A percentile compares a stretch with the other conserved stretches of the same genome.
phyloP scores from a whole-genome alignment of 64 coral and sea anemone genomes.

The Astreopora myriophthalma region DNA sequence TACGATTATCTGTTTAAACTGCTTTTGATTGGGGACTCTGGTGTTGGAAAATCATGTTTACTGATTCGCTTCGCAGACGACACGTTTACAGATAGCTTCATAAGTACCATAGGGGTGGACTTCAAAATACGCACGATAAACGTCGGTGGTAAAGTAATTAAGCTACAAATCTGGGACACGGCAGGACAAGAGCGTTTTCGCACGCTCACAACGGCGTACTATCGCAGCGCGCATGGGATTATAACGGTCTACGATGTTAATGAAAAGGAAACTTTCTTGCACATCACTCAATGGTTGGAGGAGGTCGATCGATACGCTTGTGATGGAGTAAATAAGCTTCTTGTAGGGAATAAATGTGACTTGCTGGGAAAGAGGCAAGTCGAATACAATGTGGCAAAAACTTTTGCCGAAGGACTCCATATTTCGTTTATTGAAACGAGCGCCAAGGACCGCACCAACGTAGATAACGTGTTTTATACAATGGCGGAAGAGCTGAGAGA shows the following conservation, averaged over 20 bases:
- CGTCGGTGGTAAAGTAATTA: slow-evolving; percentile 75
- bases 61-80: slow-evolving; percentile 99
- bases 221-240: slow-evolving; percentile 92
- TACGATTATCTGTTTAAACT: slow-evolving; percentile 99
- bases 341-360: slow-evolving; percentile 97
- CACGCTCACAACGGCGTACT: slow-evolving; percentile 93
- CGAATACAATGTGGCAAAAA: slow-evolving; percentile 81
- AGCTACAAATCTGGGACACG: slow-evolving; percentile 97
- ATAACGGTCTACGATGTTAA: slow-evolving; percentile 97
- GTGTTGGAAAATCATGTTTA: slow-evolving; percentile 96
- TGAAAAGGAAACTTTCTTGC: slow-evolving; percentile 89
- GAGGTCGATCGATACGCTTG: slow-evolving; percentile 83
- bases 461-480: slow-evolving; percentile 86
- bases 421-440: slow-evolving; percentile 97
- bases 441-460: slow-evolving; percentile 97
- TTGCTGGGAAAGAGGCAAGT: slow-evolving; percentile 82
- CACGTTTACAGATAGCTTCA: slow-evolving; percentile 90
- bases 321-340: slow-evolving; percentile 75
- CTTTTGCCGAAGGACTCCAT: slow-evolving; percentile 80
- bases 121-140: slow-evolving; percentile 97
- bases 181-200: slow-evolving; percentile 95
- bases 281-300: slow-evolving; percentile 86
- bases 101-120: slow-evolving; percentile 98
- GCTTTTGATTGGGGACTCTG: slow-evolving; percentile 95
- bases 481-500: slow-evolving; percentile 90